Percentiles rank a stretch among this genome's conserved stretches.
These are phyloP conservation scores for Eumacrocentrus americanus DNA, from an alignment of 2,888 invertebrate species.

Conservation along the genomic window DNA sequence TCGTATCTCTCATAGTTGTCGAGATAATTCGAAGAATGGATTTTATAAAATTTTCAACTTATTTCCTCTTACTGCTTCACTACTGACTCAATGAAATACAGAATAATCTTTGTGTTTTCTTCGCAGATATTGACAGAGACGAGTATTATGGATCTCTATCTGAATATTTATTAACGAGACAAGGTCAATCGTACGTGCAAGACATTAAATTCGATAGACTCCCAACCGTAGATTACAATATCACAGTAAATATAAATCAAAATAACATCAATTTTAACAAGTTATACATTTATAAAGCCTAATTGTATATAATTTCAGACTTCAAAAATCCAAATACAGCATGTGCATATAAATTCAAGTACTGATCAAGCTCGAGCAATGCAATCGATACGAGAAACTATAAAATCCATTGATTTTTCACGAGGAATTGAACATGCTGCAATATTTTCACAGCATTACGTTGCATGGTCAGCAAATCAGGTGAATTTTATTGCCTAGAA, in stretches of 20 bases:
- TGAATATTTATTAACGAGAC: slow-evolving; percentile 55
- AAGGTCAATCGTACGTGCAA: slow-evolving; percentile 56
- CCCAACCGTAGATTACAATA: slow-evolving; percentile 54
- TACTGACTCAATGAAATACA: no score
- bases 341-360: slow-evolving; percentile 53
- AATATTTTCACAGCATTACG: slow-evolving; percentile 53
- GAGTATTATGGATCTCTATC: slow-evolving; percentile 54
- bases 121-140: slow-evolving; percentile 48
- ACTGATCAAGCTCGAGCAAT: slow-evolving; percentile 54
- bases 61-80: no score
- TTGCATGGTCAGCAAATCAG: slow-evolving; percentile 58
- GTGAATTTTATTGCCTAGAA: slow-evolving; percentile 36
- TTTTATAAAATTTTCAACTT: no score
- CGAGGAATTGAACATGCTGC: slow-evolving; percentile 46
- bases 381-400: slow-evolving; percentile 49
- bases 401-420: slow-evolving; percentile 48
- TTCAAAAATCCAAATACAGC: slow-evolving; percentile 56
- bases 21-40: no score
- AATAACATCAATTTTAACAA: neutral
- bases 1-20: no score
- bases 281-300: neutral
- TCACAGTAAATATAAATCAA: slow-evolving; percentile 49
- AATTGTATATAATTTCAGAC: slow-evolving; percentile 42
- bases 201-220: slow-evolving; percentile 55
- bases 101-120: slow-evolving; percentile 7